Base-by-base conservation (phyloP, 2,888 invertebrate genomes). In the Papilio demoleus region DNA sequence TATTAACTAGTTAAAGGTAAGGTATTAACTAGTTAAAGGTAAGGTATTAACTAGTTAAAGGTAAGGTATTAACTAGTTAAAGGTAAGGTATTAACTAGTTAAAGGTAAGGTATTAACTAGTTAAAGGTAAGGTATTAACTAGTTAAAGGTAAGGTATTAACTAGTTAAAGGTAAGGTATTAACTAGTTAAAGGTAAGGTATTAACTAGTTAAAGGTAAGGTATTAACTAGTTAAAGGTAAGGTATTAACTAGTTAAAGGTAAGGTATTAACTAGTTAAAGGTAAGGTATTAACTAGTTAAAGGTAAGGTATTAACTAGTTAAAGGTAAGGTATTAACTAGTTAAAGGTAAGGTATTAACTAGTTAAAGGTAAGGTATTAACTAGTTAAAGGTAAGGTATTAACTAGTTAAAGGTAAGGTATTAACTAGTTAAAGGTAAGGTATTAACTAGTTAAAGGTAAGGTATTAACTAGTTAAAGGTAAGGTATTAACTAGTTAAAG, bases 41-140 rank as follows among this genome's bases (percentile, higher is more conserved):
- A 76, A 72, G 45, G 61, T 53, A 65, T 78, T 76, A 79, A 79
- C 81, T 80, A 80, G 31, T 3, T 31, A 31, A 81, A 75, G 79
- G 81, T 80, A 79, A 80, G n/a, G n/a, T n/a, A n/a, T n/a, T n/a
- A n/a, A n/a, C n/a, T n/a, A n/a, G n/a, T n/a, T n/a, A n/a, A n/a
- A n/a, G 3, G 31, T 31, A 4, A 3, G 31, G 31, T 4, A 6
- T 31, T 31, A 53, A 68, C 17, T 58, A 42, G 67, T 75, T 72
- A 76, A 77, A 77, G 81, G 77, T 80, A 79, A 78, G 79, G 31
- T 73, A 70, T 68, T 38, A 62, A 53, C 58, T 66, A 68, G 47
- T 50, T 69, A 73, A 73, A 74, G 74, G 71, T 71, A 76, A 72
- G 45, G 61, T 53, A 65, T 78, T 76, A 79, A 79, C 81, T 80